Evolutionary conservation across 2,888 invertebrate genomes (phyloP), one percentile per base, ranked within the genome.

Genomic region (Cacoxenus indagator): DNA sequence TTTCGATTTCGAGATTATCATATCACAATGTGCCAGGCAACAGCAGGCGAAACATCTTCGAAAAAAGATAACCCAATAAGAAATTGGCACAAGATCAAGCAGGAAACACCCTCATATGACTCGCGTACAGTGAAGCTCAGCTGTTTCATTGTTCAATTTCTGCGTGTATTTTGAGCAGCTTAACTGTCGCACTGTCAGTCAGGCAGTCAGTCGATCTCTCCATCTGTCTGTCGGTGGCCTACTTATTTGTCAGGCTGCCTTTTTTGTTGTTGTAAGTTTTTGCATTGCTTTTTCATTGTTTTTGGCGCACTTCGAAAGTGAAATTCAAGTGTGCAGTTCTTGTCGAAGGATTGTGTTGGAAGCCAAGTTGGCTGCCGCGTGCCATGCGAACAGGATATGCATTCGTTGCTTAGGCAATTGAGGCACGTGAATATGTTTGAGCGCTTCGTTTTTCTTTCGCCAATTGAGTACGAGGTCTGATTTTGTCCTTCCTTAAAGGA

Each of bases 1-100:
- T 84, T 81, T 81, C 84, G 82, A 84, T 83, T 75, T 81, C 45
- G 69, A 81, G 81, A 81, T 84, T 78, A 81, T 75, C 83, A 78
- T 78, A 81, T 82, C 67, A 45, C 45, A 24, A 45, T 9, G n/a
- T 11, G 29, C 31, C 17, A 29, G 29, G 19, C 19, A 14, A 27
- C 29, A 64, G 29, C n/a, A 57, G 24, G 27, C 8, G 24, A 46
- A 24, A 71, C 68, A 81, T 71, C 68, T 71, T 70, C n/a, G n/a
- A n/a, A n/a, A n/a, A 76, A 22, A 76, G 76, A 76, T 70, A 67
- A 65, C 46, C 67, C 46, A 57, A 62, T 67, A 31, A 31, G 51
- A 54, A 37, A 46, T 46, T 64, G 27, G 55, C 55, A 55, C 55
- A 55, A 26, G 55, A 55, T 27, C n/a, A n/a, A 24, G 27, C 45